Base-by-base conservation (phyloP, 1,140 invertebrate genomes). In the Coelopa frigida region DNA sequence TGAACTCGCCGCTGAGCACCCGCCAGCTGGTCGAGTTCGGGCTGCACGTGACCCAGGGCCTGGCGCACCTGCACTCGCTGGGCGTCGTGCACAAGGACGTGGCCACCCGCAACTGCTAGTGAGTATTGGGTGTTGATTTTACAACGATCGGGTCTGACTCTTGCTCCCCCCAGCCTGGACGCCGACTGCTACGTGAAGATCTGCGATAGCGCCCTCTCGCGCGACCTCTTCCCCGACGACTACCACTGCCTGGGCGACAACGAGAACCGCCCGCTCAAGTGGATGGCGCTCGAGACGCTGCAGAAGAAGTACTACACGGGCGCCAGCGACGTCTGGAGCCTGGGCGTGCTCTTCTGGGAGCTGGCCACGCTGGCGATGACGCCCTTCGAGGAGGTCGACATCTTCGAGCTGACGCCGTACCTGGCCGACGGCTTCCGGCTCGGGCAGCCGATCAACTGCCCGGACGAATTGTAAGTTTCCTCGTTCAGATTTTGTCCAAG, bases 161-260 rank as follows among this genome's bases (percentile, higher is more conserved):
- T 42, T 39, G 31, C 49, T 50, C 26, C 50, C 59, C 62, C 10
- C 62, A 90, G 86, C 44, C 78, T 89, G 47, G 86, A 89, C 64
- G 83, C 85, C 53, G 82, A 88, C 58, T 74, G 93, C 48, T 80
- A 82, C 63, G 82, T 97, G 31, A 85, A 89, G 71, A 75, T 98
- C 50, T 85, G 86, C 31, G 94, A 98, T 70, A 88, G 84, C 56
- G 88, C 90, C 20, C 68, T 98, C 38, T 83, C 91, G 1, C 75
- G 90, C 20, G 94, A 97, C 72, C 73, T 97, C 31, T 98, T 96
- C 70, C 92, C 94, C 5, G 82, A 84, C 52, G 94, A 98, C 69
- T 98, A 98, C 70, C 87, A 94, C 68, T 94, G 91, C 69, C 74
- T 95, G 26, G 91, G 88, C 1, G 91, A 95, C 70, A 94, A 93